Base-by-base conservation (phyloP, 2,888 invertebrate genomes). In the Tachina fera region DNA sequence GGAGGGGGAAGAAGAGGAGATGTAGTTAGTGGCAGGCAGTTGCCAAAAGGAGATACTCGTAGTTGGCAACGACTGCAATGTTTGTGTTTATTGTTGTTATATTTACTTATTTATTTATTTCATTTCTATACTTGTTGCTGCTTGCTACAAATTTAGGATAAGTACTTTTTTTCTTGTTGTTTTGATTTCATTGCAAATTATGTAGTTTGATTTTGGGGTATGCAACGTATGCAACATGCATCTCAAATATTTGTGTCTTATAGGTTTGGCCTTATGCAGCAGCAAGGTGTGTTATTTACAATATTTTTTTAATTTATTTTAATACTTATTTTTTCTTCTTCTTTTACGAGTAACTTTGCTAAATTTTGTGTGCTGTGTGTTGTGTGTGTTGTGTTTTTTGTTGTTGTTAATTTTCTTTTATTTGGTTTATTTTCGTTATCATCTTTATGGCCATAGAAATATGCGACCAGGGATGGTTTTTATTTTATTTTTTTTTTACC, bases 281-380 rank as follows among this genome's bases (percentile, higher is more conserved):
- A 72, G 88, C 79, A 78, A 72, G 82, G 84, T 83, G 83, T 84
- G 72, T 65, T 78, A 87, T 88, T 86, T 86, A 83, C 85, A 88
- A 87, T 88, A 87, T 88, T 87, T 83, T 87, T 31, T 58, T 47
- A 6, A 16, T 72, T 71, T n/a, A 45, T n/a, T 5, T 53, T 19
- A 31, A 31, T 31, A 31, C 31, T 58, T 58, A 56, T 70, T 58
- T 58, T 13, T 14, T 31, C 43, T 43, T 56, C 31, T 49, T 9
- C 13, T 67, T 58, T 65, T 45, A n/a, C n/a, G n/a, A n/a, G n/a
- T n/a, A 79, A 56, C 76, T 79, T 83, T 49, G 51, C 58, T 75
- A 68, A 74, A 49, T 68, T 79, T 83, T 74, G 77, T 67, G 78
- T 39, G 43, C 45, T 77, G 67, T 83, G 74, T 70, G 67, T 60